Conservation (phyloP, 2,797 vertebrate genomes). For the Poeciliopsis turneri region DNA sequence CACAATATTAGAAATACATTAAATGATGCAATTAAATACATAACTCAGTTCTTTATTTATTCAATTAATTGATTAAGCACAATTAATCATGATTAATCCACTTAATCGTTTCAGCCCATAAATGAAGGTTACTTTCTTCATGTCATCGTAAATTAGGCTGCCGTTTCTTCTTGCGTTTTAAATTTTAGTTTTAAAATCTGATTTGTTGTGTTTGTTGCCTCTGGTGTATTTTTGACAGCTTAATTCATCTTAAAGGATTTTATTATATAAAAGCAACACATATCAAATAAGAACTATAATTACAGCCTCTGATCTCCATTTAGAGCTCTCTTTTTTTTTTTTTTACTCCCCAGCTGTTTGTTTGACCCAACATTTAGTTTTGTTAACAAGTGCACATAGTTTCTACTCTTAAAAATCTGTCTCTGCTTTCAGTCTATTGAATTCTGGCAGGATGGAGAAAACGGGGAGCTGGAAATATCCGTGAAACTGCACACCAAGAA, state of each 20-base stretch:
- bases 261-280: background rate
- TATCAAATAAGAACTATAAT: background rate
- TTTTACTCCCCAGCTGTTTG: background rate
- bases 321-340: background rate
- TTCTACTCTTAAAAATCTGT: background rate
- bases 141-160: background rate
- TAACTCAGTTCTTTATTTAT: no score
- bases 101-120: no score
- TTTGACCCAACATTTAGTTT: background rate
- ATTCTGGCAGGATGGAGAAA: slow-evolving; percentile 86
- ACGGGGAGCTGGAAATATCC: slow-evolving; percentile 84
- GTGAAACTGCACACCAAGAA: slow-evolving; percentile 87
- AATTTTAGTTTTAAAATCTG: slow-evolving; percentile 1
- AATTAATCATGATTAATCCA: no score
- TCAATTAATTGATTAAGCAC: no score
- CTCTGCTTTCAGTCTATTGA: slow-evolving; percentile 80
- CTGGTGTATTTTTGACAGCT: background rate
- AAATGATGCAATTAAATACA: no score
- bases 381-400: no score
- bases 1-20: no score
- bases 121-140: background rate
- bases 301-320: background rate
- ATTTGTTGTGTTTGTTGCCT: background rate
- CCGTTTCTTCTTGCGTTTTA: background rate
- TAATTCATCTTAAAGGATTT: no score